phyloP scores from a whole-genome alignment of 2,797 vertebrate genomes.

The Acridotheres tristis region DNA sequence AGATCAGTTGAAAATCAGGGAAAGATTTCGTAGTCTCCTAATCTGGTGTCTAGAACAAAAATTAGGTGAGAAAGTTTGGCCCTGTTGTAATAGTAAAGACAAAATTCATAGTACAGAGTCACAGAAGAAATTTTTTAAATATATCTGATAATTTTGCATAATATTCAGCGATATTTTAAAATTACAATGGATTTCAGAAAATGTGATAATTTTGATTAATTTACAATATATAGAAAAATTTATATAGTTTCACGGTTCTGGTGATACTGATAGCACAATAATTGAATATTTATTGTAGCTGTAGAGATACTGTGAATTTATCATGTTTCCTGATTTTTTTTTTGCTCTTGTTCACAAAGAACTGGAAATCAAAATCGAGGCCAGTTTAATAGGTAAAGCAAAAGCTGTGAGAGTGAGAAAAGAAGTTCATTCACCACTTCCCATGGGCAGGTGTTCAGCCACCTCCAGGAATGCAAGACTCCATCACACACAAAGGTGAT shows the following conservation, averaged over 20 bases:
- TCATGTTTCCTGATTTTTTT: no score
- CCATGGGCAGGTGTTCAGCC: fast-evolving
- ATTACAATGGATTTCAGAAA: not conserved
- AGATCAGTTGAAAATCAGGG: not conserved
- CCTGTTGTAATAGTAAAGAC: not conserved
- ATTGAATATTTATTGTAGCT: not conserved
- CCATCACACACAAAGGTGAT: fast-evolving
- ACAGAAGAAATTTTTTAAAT: not conserved
- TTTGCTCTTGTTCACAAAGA: no score
- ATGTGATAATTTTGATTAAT: not conserved
- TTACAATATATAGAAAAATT: not conserved
- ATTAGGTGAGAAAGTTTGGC: not conserved
- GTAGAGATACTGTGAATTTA: not conserved
- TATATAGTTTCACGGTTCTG: not conserved
- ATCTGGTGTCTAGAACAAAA: not conserved
- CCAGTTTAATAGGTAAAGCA: not conserved
- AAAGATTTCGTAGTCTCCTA: not conserved
- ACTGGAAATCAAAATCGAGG: not conserved
- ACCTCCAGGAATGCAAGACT: not conserved
- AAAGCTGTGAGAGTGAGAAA: not conserved
- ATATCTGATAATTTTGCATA: not conserved
- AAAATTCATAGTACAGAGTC: not conserved
- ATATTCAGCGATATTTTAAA: not conserved
- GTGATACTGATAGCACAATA: not conserved
- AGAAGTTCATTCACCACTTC: not conserved